These are phyloP conservation scores for Cryptophagus acutangulus DNA, from an alignment of 2,888 invertebrate genomes.

Conservation along the genomic window DNA sequence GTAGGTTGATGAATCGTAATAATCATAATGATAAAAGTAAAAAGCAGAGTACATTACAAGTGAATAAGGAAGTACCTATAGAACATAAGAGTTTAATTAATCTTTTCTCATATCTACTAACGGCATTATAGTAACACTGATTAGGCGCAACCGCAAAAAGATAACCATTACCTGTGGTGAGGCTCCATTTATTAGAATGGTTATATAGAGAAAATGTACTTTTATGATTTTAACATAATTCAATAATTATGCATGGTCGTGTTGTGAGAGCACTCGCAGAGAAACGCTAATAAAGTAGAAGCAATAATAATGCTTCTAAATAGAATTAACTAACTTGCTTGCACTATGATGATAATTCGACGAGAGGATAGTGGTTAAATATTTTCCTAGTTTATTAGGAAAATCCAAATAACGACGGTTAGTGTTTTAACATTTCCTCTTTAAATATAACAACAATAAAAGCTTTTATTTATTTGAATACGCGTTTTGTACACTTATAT, in stretches of 20 bases:
- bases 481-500: conserved; percentile 5
- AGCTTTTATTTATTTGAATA: conserved; percentile 8
- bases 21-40: too few species aligned
- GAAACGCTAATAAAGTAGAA: too few species aligned
- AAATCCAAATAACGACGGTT: conserved; percentile 1
- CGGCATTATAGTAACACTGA: conserved; percentile 5
- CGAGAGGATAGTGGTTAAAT: not conserved
- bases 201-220: conserved; percentile 1
- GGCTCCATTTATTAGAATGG: conserved; percentile 2
- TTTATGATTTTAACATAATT: conserved; percentile 4
- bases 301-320: not conserved
- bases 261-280: too few species aligned
- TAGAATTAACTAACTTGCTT: not conserved
- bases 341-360: not conserved
- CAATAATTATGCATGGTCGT: conserved; percentile 1
- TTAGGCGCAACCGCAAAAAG: conserved; percentile 5
- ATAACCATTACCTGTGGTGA: conserved; percentile 6
- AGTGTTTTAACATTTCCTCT: conserved; percentile 4
- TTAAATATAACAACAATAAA: too few species aligned
- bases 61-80: conserved; percentile 5
- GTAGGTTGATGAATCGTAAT: too few species aligned
- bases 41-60: not conserved
- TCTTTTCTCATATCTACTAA: conserved; percentile 9
- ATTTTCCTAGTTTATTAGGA: conserved; percentile 5
- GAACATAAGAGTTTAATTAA: conserved; percentile 5